These are phyloP conservation scores for Nycticryphes semicollaris DNA, from an alignment of 2,113 vertebrate genomes.

Conservation along the genomic window DNA sequence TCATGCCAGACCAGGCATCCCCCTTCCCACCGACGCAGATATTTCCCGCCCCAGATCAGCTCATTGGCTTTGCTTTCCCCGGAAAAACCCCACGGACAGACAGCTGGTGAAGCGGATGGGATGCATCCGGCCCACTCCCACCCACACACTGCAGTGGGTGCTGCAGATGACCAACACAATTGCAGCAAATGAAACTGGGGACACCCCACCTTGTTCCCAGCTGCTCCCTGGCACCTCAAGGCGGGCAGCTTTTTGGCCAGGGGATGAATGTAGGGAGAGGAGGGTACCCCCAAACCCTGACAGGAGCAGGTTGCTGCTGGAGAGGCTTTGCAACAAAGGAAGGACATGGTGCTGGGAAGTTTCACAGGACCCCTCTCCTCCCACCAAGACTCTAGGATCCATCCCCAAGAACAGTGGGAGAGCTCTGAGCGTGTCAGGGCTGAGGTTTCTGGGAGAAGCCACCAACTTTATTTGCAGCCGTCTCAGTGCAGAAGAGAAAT, in stretches of 20 bases:
- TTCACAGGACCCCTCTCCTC: background rate
- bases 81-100: background rate
- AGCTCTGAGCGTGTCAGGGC: accelerated
- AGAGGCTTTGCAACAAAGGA: background rate
- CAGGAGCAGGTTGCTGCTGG: background rate
- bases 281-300: accelerated
- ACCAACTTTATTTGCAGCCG: background rate
- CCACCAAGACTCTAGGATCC: background rate
- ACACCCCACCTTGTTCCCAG: background rate
- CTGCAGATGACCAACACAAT: background rate
- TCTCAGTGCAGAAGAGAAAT: background rate
- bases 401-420: accelerated
- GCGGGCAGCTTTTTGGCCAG: accelerated
- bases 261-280: background rate
- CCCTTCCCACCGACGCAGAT: accelerated
- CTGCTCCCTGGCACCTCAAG: background rate
- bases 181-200: accelerated
- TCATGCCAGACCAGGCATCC: background rate
- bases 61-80: background rate
- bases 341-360: background rate
- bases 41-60: background rate
- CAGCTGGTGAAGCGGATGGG: accelerated
- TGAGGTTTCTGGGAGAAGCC: background rate
- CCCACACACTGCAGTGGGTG: accelerated
- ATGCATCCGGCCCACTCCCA: background rate